Conservation (phyloP, 2,797 vertebrate genomes). For the Cichlasoma orientale region DNA sequence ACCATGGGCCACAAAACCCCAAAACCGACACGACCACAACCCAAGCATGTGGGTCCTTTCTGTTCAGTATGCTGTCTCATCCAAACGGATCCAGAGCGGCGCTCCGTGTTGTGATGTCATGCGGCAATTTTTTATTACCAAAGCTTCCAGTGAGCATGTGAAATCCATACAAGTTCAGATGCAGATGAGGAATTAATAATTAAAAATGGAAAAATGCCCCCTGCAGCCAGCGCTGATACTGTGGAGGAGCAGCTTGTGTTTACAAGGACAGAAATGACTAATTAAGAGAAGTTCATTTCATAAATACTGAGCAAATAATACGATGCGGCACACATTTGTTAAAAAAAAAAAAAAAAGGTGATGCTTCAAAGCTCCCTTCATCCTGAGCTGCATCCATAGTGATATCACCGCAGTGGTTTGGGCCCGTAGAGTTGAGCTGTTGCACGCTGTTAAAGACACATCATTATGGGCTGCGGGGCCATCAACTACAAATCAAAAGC, state of each 20-base stretch:
- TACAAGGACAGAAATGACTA: constrained; percentile 38
- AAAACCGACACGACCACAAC: constrained; percentile 66
- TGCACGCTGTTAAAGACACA: constrained; percentile 43
- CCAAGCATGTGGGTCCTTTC: constrained; percentile 61
- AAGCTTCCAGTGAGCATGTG: constrained; percentile 42
- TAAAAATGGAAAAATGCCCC: constrained; percentile 34
- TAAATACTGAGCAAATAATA: constrained; percentile 43
- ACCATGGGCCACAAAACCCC: constrained; percentile 43
- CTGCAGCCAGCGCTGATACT: constrained; percentile 19
- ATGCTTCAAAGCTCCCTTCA: constrained; percentile 24
- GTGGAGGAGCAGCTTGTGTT: constrained; percentile 39
- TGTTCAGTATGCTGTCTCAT: constrained; percentile 44
- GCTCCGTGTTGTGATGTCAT: constrained; percentile 62
- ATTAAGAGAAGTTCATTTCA: constrained; percentile 46
- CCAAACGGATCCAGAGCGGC: constrained; percentile 40
- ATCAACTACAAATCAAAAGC: constrained; percentile 50
- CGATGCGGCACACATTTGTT: constrained; percentile 34
- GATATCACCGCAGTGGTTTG: constrained; percentile 47
- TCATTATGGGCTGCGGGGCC: constrained; percentile 35
- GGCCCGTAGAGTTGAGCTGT: constrained; percentile 41
- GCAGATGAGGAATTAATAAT: constrained; percentile 51
- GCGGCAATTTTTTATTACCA: constrained; percentile 51
- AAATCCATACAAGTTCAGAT: constrained; percentile 42
- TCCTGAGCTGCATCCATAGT: constrained; percentile 31
- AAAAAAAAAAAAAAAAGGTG: background rate